Conservation (phyloP, 2,888 invertebrate genomes). For the Drosophila paramelanica region DNA sequence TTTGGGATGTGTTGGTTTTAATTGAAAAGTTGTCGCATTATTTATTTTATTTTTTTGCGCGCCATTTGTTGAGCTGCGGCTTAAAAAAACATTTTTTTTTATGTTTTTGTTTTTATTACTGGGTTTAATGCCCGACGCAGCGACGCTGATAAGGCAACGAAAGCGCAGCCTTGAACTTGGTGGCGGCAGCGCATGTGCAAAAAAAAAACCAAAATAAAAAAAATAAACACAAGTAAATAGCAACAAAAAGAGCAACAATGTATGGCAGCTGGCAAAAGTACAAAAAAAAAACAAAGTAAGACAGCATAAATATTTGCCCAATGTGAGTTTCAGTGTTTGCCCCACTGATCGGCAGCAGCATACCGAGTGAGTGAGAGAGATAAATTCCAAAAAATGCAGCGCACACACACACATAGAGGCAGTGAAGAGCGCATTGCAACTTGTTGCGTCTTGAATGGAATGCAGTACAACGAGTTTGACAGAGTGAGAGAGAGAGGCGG, state of each 20-base stretch:
- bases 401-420: background rate
- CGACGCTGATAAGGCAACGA: slow-evolving; percentile 61
- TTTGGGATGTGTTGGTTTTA: slow-evolving; percentile 34
- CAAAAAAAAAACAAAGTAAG: slow-evolving; percentile 16
- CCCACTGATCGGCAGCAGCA: slow-evolving; percentile 51
- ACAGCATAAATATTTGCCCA: slow-evolving; percentile 73
- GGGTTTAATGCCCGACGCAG: slow-evolving; percentile 65
- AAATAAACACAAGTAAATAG: slow-evolving; percentile 61
- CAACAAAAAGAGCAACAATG: slow-evolving; percentile 30
- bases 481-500: slow-evolving; percentile 25
- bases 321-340: slow-evolving; percentile 54
- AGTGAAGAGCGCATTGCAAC: slow-evolving; percentile 42
- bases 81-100: slow-evolving; percentile 22
- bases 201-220: slow-evolving; percentile 32
- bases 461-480: slow-evolving; percentile 73
- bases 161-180: slow-evolving; percentile 76
- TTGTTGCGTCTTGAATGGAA: slow-evolving; percentile 59
- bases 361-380: slow-evolving; percentile 12
- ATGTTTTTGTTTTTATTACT: slow-evolving; percentile 19
- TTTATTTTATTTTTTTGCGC: slow-evolving; percentile 59
- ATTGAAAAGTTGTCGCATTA: slow-evolving; percentile 51
- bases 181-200: slow-evolving; percentile 46
- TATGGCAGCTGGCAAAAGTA: slow-evolving; percentile 48
- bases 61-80: slow-evolving; percentile 57
- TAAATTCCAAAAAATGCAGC: slow-evolving; percentile 42